Evolutionary conservation across 2,113 vertebrate genomes (phyloP).

Genomic region (Microtus pennsylvanicus): DNA sequence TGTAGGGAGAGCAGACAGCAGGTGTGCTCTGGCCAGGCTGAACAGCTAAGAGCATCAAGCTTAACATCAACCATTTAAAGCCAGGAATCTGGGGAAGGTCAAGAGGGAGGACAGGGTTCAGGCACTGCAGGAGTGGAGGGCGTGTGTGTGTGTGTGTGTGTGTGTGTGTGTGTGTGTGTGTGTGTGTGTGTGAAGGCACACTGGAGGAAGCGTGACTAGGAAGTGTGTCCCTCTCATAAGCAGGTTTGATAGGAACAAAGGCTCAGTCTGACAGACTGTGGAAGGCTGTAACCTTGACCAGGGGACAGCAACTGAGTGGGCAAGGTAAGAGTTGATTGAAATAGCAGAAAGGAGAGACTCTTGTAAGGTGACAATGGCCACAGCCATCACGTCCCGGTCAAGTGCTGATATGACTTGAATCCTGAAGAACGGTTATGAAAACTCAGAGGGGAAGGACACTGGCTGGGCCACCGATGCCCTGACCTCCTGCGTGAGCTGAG

Average conservation of each 20-base stretch:
- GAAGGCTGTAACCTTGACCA: neutral
- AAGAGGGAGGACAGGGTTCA: neutral
- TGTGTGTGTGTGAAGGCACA: too few species aligned
- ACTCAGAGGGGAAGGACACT: too few species aligned
- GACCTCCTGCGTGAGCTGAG: neutral
- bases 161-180: too few species aligned
- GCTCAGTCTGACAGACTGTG: neutral
- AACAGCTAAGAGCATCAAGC: neutral
- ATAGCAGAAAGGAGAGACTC: neutral
- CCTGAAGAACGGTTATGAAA: neutral
- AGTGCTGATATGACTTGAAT: neutral
- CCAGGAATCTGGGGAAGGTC: neutral
- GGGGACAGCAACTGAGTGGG: rapidly evolving
- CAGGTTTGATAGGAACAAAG: neutral
- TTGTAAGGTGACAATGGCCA: neutral
- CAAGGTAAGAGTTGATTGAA: neutral
- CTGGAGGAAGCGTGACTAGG: too few species aligned
- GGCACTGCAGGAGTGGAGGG: neutral
- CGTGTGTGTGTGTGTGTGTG: too few species aligned
- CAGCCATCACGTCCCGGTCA: neutral
- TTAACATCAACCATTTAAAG: neutral
- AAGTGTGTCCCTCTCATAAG: neutral
- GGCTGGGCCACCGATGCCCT: neutral
- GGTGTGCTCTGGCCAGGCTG: neutral
- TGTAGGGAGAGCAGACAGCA: too few species aligned